phyloP scores from a whole-genome alignment of 2,113 vertebrate species.

The Rostratula benghalensis region DNA sequence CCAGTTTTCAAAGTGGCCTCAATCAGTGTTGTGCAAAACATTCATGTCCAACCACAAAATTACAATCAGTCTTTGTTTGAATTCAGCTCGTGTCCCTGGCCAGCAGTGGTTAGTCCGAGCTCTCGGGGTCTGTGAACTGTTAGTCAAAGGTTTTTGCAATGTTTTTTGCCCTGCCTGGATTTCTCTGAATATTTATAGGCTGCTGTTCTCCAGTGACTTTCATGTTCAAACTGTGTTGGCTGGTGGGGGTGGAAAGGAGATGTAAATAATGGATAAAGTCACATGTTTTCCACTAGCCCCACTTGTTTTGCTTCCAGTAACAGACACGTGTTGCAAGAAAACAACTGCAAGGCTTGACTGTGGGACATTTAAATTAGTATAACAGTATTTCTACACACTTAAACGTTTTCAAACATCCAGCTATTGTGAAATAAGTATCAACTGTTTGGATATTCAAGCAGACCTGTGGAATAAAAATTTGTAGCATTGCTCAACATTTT shows the following conservation, averaged over 20 bases:
- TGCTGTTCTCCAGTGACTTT: constrained; percentile 45
- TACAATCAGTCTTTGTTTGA: constrained; percentile 58
- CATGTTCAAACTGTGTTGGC: constrained; percentile 22
- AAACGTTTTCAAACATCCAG: constrained; percentile 36
- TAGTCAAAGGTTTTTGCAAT: constrained; percentile 63
- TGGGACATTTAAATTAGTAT: not conserved
- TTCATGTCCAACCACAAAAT: constrained; percentile 63
- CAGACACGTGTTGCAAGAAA: constrained; percentile 59
- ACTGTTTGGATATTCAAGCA: not conserved
- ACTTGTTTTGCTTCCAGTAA: constrained; percentile 62
- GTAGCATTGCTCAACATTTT: not conserved
- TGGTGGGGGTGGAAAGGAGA: not conserved
- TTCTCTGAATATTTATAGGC: constrained; percentile 65
- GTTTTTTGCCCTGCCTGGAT: constrained; percentile 40
- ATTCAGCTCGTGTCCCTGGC: constrained; percentile 19
- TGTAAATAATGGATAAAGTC: constrained; percentile 16
- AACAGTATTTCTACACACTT: constrained; percentile 46
- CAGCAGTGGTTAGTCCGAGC: constrained; percentile 6
- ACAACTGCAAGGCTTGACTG: constrained; percentile 44
- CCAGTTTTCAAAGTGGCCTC: constrained; percentile 64
- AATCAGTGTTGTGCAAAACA: constrained; percentile 61
- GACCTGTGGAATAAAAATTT: not conserved
- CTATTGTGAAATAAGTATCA: constrained; percentile 36
- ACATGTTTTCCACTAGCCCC: constrained; percentile 58
- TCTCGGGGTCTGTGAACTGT: constrained; percentile 17